phyloP scores from a whole-genome alignment of 2,797 vertebrate genomes.

The Orestias chungarensis region DNA sequence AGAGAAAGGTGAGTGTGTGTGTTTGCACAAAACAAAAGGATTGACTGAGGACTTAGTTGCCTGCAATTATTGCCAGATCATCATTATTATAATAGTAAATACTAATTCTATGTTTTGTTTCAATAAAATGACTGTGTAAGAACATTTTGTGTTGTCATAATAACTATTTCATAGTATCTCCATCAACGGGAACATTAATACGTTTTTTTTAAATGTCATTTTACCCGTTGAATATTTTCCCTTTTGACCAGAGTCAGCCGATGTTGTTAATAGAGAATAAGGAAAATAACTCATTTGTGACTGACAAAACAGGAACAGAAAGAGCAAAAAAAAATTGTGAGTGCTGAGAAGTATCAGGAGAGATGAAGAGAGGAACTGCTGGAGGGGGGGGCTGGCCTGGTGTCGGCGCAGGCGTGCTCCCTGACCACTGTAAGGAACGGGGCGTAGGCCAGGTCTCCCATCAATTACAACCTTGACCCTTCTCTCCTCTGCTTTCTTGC shows the following conservation, averaged over 20 bases:
- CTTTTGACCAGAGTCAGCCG: too few species aligned
- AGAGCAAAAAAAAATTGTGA: constrained; percentile 48
- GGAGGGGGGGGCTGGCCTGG: constrained; percentile 62
- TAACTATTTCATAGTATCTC: not conserved
- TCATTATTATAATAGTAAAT: not conserved
- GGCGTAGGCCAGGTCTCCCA: constrained; percentile 78
- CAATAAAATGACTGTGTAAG: not conserved
- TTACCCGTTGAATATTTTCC: too few species aligned
- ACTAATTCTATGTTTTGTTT: not conserved
- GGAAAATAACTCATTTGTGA: constrained; percentile 32
- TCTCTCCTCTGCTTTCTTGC: constrained; percentile 64
- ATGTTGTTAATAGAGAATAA: constrained; percentile 1
- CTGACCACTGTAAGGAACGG: constrained; percentile 73
- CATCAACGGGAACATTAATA: not conserved
- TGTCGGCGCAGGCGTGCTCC: constrained; percentile 63
- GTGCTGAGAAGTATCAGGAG: constrained; percentile 56
- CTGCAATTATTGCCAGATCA: constrained; percentile 8
- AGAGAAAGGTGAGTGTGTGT: constrained; percentile 29
- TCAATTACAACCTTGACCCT: constrained; percentile 85
- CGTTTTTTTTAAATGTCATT: too few species aligned
- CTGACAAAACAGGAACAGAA: constrained; percentile 40
- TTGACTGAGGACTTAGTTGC: constrained; percentile 11
- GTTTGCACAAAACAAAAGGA: not conserved
- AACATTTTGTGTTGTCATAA: not conserved
- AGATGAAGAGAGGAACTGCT: constrained; percentile 69